A percentile compares a stretch with the other conserved stretches of the same genome.
phyloP scores from a whole-genome alignment of 2,113 vertebrate species.

The Zosterops borbonicus region DNA sequence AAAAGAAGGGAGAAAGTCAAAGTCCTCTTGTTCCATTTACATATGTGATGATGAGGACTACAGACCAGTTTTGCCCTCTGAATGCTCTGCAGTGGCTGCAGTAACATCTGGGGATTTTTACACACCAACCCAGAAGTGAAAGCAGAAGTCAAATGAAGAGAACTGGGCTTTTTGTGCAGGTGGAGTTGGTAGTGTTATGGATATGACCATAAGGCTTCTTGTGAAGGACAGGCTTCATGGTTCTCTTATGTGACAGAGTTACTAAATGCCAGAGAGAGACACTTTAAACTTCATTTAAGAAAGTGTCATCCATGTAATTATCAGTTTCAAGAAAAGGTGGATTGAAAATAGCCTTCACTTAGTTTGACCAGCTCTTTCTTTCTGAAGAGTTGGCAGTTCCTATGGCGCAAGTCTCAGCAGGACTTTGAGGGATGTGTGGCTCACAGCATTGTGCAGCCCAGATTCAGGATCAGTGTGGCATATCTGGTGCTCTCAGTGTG shows the following conservation, averaged over 20 bases:
- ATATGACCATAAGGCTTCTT: neutral
- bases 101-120: neutral
- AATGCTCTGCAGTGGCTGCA: neutral
- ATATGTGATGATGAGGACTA: neutral
- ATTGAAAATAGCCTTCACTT: neutral
- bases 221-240: neutral
- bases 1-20: neutral
- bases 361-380: neutral
- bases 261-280: neutral
- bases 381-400: neutral
- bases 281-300: neutral
- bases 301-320: neutral
- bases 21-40: neutral
- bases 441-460: rapidly evolving
- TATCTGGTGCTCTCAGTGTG: neutral
- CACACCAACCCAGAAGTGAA: neutral
- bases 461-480: neutral
- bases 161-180: neutral
- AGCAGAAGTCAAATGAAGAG: neutral
- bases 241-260: neutral
- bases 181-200: rapidly evolving
- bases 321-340: neutral
- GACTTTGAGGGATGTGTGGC: neutral
- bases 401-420: neutral
- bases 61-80: neutral